These are phyloP conservation scores for Julus scanicus DNA, from an alignment of 2,888 invertebrate genomes.

Conservation along the genomic window DNA sequence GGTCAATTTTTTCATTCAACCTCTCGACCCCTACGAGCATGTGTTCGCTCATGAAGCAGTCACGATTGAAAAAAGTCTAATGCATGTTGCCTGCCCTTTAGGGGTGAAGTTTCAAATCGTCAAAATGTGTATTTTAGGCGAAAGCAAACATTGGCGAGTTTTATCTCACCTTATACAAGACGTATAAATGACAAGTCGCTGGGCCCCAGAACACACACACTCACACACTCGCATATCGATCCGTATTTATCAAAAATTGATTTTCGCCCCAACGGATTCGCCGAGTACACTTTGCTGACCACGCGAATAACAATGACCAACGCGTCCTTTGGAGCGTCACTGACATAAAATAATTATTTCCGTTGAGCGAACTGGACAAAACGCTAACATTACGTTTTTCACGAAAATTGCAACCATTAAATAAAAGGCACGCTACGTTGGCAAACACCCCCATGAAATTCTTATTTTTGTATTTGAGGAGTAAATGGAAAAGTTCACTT, in stretches of 20 bases:
- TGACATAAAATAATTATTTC: conserved; percentile 2
- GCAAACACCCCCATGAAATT: not conserved
- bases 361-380: not conserved
- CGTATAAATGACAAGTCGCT: not conserved
- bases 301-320: conserved; percentile 13
- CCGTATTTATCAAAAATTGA: conserved; percentile 39
- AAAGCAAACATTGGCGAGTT: not conserved
- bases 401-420: not conserved
- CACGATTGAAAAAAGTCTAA: not conserved
- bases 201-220: not conserved
- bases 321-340: not conserved
- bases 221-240: not conserved
- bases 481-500: too few relatives aligned
- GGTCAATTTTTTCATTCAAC: not conserved
- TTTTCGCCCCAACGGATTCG: conserved; percentile 16
- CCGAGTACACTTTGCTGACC: conserved; percentile 13
- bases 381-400: not conserved
- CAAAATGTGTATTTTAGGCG: not conserved
- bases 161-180: not conserved
- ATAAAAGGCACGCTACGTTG: not conserved
- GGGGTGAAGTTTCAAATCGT: not conserved
- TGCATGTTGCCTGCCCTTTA: not conserved
- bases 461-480: too few relatives aligned
- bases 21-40: not conserved
- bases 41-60: not conserved